phyloP scores from a whole-genome alignment of 2,888 invertebrate species.

The Cactoblastis cactorum region DNA sequence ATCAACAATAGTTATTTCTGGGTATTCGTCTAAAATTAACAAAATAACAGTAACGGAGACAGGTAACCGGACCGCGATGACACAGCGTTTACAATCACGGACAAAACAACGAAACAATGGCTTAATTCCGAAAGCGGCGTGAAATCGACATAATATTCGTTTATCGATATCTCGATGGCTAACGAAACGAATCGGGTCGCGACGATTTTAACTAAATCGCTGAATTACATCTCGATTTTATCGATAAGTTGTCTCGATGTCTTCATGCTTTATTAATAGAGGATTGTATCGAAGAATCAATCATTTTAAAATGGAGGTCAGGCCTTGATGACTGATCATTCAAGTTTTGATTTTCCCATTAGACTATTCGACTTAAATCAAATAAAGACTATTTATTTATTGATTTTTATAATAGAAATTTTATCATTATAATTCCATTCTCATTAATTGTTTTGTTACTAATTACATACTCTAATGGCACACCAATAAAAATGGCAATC shows the following conservation, averaged over 20 bases:
- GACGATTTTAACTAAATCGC: constrained; percentile 21
- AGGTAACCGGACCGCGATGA: constrained; percentile 29
- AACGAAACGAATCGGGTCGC: constrained; percentile 49
- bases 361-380: too few relatives aligned
- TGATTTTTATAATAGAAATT: too few relatives aligned
- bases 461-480: too few relatives aligned
- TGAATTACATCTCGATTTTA: constrained; percentile 42
- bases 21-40: constrained; percentile 20
- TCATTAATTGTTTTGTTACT: too few relatives aligned
- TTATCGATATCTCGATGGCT: constrained; percentile 50
- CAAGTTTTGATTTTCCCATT: neutral
- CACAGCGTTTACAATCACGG: constrained; percentile 25
- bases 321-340: neutral
- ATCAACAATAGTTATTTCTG: constrained; percentile 1
- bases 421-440: too few relatives aligned
- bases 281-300: neutral
- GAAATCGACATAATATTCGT: constrained; percentile 57
- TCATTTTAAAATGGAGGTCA: constrained; percentile 3
- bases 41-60: constrained; percentile 17
- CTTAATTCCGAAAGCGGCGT: constrained; percentile 54
- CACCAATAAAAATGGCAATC: too few relatives aligned
- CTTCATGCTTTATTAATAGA: neutral
- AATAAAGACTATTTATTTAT: too few relatives aligned
- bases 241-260: constrained; percentile 21
- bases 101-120: constrained; percentile 44